Evolutionary conservation across 2,888 invertebrate genomes (phyloP).

Genomic region (Lymantria dispar): DNA sequence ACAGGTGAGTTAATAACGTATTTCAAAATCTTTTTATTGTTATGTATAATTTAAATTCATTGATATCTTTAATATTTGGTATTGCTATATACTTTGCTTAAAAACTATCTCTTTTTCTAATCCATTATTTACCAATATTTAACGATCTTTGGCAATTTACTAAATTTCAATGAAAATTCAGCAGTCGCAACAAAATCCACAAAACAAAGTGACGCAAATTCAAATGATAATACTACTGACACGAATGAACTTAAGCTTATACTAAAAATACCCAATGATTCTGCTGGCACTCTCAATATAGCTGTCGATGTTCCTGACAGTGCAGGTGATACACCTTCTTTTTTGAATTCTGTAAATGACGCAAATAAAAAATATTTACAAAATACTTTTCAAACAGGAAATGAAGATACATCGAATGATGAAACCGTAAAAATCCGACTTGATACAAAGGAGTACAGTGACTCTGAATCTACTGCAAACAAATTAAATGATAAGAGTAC

Average conservation of each 20-base stretch:
- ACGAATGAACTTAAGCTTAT: constrained; percentile 14
- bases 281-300: constrained; percentile 15
- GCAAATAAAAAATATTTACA: neutral
- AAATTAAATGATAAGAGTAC: neutral
- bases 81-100: neutral
- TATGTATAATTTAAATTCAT: neutral
- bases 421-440: constrained; percentile 9
- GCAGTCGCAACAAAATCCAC: constrained; percentile 4
- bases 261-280: constrained; percentile 12
- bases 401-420: neutral
- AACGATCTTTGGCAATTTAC: constrained; percentile 9
- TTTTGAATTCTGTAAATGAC: constrained; percentile 6
- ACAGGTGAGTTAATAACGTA: neutral
- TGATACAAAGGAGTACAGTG: neutral
- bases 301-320: constrained; percentile 16
- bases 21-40: no score
- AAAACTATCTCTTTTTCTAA: constrained; percentile 14
- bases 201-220: constrained; percentile 14
- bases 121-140: constrained; percentile 15
- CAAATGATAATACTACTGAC: constrained; percentile 6
- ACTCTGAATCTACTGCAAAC: neutral
- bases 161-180: constrained; percentile 10
- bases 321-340: constrained; percentile 22
- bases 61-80: constrained; percentile 4
- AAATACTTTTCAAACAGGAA: constrained; percentile 10